These are phyloP conservation scores for Caenorhabditis wallacei DNA, from an alignment of 2,888 invertebrate genomes.

Conservation along the genomic window DNA sequence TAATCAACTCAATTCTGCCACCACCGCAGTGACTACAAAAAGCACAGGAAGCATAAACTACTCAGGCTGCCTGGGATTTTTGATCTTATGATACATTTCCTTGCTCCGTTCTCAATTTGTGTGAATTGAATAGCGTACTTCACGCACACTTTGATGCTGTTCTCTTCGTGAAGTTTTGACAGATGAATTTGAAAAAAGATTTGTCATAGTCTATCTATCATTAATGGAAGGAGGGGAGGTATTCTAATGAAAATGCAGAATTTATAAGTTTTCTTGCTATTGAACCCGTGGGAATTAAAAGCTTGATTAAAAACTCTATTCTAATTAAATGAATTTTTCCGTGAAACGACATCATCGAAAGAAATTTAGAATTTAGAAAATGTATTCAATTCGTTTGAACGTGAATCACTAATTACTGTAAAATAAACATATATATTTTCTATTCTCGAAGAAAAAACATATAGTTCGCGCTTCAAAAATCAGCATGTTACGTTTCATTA, in stretches of 20 bases:
- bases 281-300: conserved; percentile 24
- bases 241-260: background rate
- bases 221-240: background rate
- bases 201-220: conserved; percentile 13
- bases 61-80: conserved; percentile 27
- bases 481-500: background rate
- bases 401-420: too few species aligned
- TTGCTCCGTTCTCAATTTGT: conserved; percentile 1
- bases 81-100: conserved; percentile 28
- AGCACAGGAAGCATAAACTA: conserved; percentile 26
- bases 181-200: background rate
- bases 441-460: too few species aligned
- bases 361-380: background rate
- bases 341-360: conserved; percentile 23
- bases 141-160: conserved; percentile 32
- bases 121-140: conserved; percentile 2
- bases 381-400: too few species aligned
- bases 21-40: conserved; percentile 43
- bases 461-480: background rate
- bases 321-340: background rate
- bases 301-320: background rate
- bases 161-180: conserved; percentile 24
- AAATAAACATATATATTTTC: background rate
- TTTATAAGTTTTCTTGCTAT: conserved; percentile 5
- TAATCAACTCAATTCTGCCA: conserved; percentile 14